Base-by-base conservation (phyloP, 2,113 vertebrate genomes). In the Egretta garzetta region DNA sequence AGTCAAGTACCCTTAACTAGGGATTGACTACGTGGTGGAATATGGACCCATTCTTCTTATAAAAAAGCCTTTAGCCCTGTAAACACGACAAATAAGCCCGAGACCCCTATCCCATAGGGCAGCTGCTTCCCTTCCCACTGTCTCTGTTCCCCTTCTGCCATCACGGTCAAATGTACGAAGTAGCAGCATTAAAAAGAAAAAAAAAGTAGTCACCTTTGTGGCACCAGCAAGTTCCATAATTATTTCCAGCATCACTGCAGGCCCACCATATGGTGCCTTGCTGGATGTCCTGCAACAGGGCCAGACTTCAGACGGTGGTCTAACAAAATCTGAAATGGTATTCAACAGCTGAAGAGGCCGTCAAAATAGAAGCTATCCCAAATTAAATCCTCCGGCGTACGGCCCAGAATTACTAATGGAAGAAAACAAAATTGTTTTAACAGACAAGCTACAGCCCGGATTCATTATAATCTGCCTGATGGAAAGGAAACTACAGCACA, bases 401-500 rank as follows among this genome's bases (percentile, higher is more conserved):
- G 1, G 79, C 89, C 96, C 81, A 59, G 80, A 53, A 76, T 91
- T 94, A 66, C 87, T 80, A 82, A 96, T 72, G 86, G 93, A 96
- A 96, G 81, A 91, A 90, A 80, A 74, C 1, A 0, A 88, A 96
- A 96, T 88, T 23, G 74, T 70, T 97, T 95, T 95, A 96, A 72
- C 94, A 97, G 91, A 87, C 62, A 24, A 80, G 41, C 77, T 50
- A 20, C 93, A 94, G 94, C 86, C 77, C 76, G 84, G 74, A 81
- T 58, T 64, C 77, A 86, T 91, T 95, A 89, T 52, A 86, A 85
- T 9, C 53, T 43, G 87, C 90, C 71, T 39, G 53, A 76, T 73
- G 89, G 84, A 96, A 94, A 95, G 96, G 93, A 96, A 96, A 97
- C 84, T 88, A 85, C 84, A 96, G 91, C 94, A 85, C 66, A 82